Evolutionary conservation across 2,797 vertebrate genomes (phyloP), one percentile per base, ranked within the genome.

Genomic region (Peromyscus aztecus): DNA sequence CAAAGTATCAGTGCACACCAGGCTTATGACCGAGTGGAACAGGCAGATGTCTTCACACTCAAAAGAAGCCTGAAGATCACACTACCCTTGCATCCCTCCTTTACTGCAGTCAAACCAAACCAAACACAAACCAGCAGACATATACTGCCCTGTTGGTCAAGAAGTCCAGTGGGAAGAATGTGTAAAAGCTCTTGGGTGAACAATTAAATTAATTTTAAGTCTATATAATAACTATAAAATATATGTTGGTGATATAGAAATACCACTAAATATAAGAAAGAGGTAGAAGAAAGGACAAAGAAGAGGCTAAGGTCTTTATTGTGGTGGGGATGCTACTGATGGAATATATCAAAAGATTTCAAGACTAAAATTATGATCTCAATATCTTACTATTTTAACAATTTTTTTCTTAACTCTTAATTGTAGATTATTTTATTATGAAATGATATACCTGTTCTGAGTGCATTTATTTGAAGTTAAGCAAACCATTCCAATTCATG

Each of bases 391-490:
- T 57, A 31, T 94, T 97, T 92, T 37, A 83, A 40, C 93, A 91
- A 81, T 76, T 24, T 83, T 83, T 83, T 61, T 89, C 34, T 69
- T 37, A 21, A 10, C 67, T 93, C 73, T 73, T 92, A 75, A 92
- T 21, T 83, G 93, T 82, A 93, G 31, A 83, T 21, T 2, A 4
- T 49, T 73, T 37, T 91, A 61, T 78, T 75, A 88, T 65, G 65
- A 94, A 92, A 84, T 69, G 89, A 77, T 37, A 37, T 40, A 63
- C 3, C 49, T 46, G 6, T 80, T 89, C 40, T 49, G 23, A 71
- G 31, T 37, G 90, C 6, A 86, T 90, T 93, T 81, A 94, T 69
- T 88, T 97, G 61, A 95, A 94, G 77, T 80, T 95, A 86, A 97
- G 7, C 63, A 91, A 90, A 52, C 27, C 14, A 95, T 90, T 90